Conservation (phyloP, 2,113 vertebrate genomes). For the Corythornis vintsioides region DNA sequence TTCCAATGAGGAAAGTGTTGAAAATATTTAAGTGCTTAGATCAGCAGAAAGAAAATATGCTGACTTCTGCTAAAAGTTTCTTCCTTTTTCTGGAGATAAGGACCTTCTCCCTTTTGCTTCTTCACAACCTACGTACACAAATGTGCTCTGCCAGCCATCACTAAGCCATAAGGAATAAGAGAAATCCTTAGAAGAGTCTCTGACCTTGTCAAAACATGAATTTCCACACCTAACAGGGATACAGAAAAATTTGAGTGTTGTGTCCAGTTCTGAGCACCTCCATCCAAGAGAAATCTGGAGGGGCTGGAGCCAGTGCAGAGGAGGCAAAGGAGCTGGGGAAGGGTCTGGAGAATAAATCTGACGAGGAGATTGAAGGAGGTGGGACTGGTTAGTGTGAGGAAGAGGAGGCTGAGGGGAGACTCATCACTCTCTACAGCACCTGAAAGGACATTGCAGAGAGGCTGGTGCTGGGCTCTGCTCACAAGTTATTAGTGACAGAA, state of each 20-base stretch:
- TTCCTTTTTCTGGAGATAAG: not conserved
- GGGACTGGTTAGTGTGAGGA: too few species aligned
- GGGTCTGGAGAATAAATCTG: too few species aligned
- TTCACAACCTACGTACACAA: not conserved
- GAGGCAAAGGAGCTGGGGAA: too few species aligned
- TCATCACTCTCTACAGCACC: too few species aligned
- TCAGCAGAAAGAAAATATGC: not conserved
- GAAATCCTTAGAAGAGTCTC: not conserved
- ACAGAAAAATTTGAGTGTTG: not conserved
- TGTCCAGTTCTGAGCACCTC: too few species aligned
- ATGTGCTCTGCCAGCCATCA: not conserved
- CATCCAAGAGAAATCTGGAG: too few species aligned
- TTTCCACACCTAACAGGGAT: not conserved
- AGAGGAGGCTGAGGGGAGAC: too few species aligned
- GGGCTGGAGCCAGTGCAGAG: too few species aligned
- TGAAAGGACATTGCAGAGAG: too few species aligned
- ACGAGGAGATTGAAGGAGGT: too few species aligned
- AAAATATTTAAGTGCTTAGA: not conserved
- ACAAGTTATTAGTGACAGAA: too few species aligned
- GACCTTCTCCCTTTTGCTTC: not conserved
- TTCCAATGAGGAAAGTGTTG: not conserved
- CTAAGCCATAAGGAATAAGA: not conserved
- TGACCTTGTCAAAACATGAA: not conserved
- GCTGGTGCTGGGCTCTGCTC: too few species aligned
- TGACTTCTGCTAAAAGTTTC: not conserved